Percentiles rank a stretch among this genome's conserved stretches.
Evolutionary conservation across 2,797 vertebrate genomes (phyloP).

Genomic region (Mormyrops attenuatus): DNA sequence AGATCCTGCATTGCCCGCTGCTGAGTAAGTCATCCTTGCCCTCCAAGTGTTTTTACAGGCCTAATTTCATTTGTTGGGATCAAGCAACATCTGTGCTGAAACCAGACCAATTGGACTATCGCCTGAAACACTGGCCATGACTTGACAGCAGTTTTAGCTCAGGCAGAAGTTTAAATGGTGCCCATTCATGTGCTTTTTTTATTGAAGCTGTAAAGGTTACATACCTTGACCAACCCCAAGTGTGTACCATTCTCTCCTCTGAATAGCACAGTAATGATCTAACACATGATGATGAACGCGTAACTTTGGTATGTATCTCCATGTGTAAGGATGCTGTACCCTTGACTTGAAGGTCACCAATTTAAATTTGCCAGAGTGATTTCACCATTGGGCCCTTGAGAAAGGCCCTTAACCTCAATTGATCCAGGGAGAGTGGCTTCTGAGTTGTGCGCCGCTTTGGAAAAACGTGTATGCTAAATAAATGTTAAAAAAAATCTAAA

Average conservation of each 20-base stretch:
- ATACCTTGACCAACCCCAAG: neutral
- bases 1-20: conserved; percentile 95
- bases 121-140: neutral
- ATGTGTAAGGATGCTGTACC: neutral
- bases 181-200: neutral
- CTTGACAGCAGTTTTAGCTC: neutral
- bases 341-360: neutral
- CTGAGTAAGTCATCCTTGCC: conserved; percentile 77
- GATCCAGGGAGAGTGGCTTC: neutral
- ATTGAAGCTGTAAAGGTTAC: neutral
- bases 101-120: neutral
- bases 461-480: neutral
- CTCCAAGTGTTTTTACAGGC: neutral
- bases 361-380: neutral
- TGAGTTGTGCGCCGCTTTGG: neutral
- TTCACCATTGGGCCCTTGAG: neutral
- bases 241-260: neutral
- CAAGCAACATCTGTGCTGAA: neutral
- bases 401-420: neutral
- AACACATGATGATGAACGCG: neutral
- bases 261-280: neutral
- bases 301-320: neutral
- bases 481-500: neutral
- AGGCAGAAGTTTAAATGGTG: neutral
- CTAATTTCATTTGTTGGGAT: neutral